Conservation (phyloP, 1,140 invertebrate species). For the Aphaenogaster floridana region DNA sequence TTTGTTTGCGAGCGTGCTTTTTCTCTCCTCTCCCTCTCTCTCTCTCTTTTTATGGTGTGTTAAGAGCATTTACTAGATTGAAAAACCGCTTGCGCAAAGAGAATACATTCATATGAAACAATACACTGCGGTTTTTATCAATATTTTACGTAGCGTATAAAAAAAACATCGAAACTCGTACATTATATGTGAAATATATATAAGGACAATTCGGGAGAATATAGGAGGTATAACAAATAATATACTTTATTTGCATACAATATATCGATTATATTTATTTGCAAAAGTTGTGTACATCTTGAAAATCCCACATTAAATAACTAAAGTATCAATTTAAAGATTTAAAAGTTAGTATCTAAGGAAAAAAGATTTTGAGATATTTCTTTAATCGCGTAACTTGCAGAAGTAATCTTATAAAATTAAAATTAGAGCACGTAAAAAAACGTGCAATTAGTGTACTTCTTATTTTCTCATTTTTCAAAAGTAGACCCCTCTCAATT, state of each 20-base stretch:
- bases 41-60: slow-evolving; percentile 32
- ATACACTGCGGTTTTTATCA: slow-evolving; percentile 55
- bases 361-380: background rate
- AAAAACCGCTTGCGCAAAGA: slow-evolving; percentile 55
- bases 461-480: background rate
- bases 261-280: slow-evolving; percentile 9
- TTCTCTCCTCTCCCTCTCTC: slow-evolving; percentile 9
- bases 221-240: slow-evolving; percentile 28
- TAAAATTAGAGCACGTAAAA: background rate
- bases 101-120: slow-evolving; percentile 50
- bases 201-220: slow-evolving; percentile 27
- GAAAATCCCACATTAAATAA: background rate
- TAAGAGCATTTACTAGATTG: slow-evolving; percentile 62
- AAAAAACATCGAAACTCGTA: slow-evolving; percentile 30
- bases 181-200: slow-evolving; percentile 27
- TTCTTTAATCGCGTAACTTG: background rate
- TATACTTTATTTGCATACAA: background rate
- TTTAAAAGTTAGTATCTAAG: background rate
- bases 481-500: slow-evolving; percentile 1
- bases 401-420: background rate
- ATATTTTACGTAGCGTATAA: slow-evolving; percentile 33
- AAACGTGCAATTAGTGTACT: slow-evolving; percentile 10
- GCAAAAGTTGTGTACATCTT: background rate
- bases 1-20: slow-evolving; percentile 45
- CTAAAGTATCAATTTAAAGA: background rate